Base-by-base conservation (phyloP, 2,888 invertebrate species). In the Mesorhabditis spiculigera region DNA sequence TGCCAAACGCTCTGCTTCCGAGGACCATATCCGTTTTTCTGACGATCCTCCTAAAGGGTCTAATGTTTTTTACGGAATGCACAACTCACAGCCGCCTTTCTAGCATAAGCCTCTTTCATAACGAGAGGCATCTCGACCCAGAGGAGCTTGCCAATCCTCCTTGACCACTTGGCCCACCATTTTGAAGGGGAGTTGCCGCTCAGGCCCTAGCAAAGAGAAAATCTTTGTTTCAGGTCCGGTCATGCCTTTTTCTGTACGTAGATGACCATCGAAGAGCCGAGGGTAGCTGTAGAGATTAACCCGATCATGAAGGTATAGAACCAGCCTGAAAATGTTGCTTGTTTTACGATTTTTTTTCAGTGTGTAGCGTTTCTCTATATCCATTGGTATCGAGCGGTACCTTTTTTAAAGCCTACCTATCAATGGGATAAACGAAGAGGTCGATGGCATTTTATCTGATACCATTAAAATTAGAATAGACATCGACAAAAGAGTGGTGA, bases 301-400 rank as follows among this genome's bases (percentile, higher is more conserved):
- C 86, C 86, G 69, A 88, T 88, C 73, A 87, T 87, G 0, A 86
- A 86, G 5, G 87, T 87, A 73, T 88, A 88, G 78, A 88, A 88
- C 68, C 87, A 78, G 70, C 88, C 88, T 88, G 81, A 41, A 82
- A 71, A n/a, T 5, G 16, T 3, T n/a, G 43, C 45, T 13, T 63
- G 8, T 10, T 28, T 28, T 28, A 28, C 28, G 28, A 28, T 28
- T 28, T 28, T n/a, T n/a, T 28, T 28, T 28, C 28, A 28, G 28
- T 28, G 28, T 28, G 28, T 28, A 28, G 28, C 28, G 1, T 28
- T 28, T 28, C 28, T 28, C 28, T 28, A 28, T 28, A 28, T 28
- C 28, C 28, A 28, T 28, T 28, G 16, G 45, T 10, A 13, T 50
- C 58, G 58, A n/a, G 8, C 10, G 58, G 58, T 2, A 50, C n/a